phyloP scores from a whole-genome alignment of 2,888 invertebrate genomes.

The Choristoneura rosaceana region DNA sequence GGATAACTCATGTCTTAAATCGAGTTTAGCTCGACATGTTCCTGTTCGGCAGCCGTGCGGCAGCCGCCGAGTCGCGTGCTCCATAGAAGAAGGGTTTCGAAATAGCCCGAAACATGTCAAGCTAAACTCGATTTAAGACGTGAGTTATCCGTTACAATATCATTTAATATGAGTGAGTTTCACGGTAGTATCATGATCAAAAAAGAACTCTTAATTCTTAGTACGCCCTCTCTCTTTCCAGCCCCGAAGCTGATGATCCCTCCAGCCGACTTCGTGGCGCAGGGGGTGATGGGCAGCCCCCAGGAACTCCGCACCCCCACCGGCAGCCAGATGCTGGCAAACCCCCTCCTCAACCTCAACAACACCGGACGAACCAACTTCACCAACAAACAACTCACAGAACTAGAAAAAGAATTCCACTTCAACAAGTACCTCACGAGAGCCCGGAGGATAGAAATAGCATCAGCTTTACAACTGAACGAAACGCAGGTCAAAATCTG shows the following conservation, averaged over 20 bases:
- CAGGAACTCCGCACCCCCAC: constrained; percentile 81
- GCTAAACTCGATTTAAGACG: no score
- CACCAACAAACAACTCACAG: constrained; percentile 99
- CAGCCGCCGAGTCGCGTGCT: no score
- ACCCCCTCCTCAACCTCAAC: constrained; percentile 86
- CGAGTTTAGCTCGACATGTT: no score
- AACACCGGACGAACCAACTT: constrained; percentile 99
- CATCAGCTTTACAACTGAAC: constrained; percentile 97
- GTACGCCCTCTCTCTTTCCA: constrained; percentile 69
- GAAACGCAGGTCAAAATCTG: constrained; percentile 99
- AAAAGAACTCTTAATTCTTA: no score
- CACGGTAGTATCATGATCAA: no score
- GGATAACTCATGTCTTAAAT: no score
- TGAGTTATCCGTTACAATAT: no score
- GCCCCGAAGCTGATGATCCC: constrained; percentile 88
- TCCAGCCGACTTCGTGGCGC: constrained; percentile 79
- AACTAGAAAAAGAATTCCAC: constrained; percentile 99
- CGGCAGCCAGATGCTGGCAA: constrained; percentile 77
- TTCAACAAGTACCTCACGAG: constrained; percentile 99
- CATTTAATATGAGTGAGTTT: no score
- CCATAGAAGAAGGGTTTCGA: no score
- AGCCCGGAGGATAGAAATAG: constrained; percentile 98
- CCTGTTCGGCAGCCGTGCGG: no score
- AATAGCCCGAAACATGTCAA: no score
- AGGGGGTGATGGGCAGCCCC: constrained; percentile 79